Evolutionary conservation across 1,140 invertebrate genomes (phyloP).

Genomic region (Eubasilissa regina): DNA sequence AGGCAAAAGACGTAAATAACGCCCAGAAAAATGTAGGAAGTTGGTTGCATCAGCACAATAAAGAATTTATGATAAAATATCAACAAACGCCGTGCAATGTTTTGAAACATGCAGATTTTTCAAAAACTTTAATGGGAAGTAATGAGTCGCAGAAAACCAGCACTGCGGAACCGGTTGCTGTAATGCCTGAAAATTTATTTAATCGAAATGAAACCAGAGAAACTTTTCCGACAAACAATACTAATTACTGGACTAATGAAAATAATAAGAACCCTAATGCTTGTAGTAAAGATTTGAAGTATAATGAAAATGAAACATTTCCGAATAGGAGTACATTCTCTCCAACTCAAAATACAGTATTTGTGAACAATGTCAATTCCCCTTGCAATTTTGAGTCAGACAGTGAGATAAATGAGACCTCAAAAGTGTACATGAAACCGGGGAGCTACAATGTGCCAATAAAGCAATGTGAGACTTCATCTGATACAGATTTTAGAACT

Average conservation of each 20-base stretch:
- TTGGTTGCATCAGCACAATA: conserved; percentile 30
- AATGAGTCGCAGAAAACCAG: conserved; percentile 4
- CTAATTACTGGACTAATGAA: conserved; percentile 32
- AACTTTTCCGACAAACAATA: conserved; percentile 3
- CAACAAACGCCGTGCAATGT: conserved; percentile 5
- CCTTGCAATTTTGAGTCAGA: conserved; percentile 28
- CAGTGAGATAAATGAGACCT: conserved; percentile 52
- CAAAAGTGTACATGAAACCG: conserved; percentile 71
- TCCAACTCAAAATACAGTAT: conserved; percentile 40
- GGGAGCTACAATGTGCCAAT: conserved; percentile 71
- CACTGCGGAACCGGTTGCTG: not conserved
- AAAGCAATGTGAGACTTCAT: conserved; percentile 62
- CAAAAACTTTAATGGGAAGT: not conserved
- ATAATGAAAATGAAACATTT: conserved; percentile 11
- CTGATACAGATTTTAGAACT: conserved; percentile 12
- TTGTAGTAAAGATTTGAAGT: not conserved
- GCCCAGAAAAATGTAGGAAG: not conserved
- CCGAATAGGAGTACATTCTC: conserved; percentile 58
- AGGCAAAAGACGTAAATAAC: conserved; percentile 1
- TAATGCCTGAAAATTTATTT: not conserved
- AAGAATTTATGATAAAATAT: conserved; percentile 26
- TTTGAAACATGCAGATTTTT: not conserved
- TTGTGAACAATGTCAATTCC: not conserved
- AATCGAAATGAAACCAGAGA: conserved; percentile 8
- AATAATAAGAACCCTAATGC: not conserved